phyloP scores from a whole-genome alignment of 1,140 invertebrate species.

The Drosophila sp. region DNA sequence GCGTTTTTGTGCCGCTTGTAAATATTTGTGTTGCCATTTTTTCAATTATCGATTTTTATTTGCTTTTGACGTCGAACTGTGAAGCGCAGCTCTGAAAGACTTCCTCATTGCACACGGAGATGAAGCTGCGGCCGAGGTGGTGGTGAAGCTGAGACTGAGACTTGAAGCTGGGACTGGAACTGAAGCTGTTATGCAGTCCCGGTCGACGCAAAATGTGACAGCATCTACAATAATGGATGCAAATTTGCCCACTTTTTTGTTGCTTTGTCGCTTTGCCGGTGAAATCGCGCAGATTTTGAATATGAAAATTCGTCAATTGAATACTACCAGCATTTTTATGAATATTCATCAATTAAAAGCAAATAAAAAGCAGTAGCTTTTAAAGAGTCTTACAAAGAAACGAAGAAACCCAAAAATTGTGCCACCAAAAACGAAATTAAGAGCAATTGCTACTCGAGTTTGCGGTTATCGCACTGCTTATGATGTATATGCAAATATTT shows the following conservation, averaged over 20 bases:
- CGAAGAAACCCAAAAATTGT: constrained; percentile 66
- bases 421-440: constrained; percentile 70
- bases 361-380: constrained; percentile 16
- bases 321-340: constrained; percentile 9
- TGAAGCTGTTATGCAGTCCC: constrained; percentile 1
- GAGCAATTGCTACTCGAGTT: constrained; percentile 80
- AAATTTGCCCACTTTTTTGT: neutral
- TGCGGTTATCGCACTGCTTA: constrained; percentile 38
- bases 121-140: too few species aligned
- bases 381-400: constrained; percentile 3
- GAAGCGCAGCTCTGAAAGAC: constrained; percentile 42
- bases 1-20: constrained; percentile 48
- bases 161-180: neutral
- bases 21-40: constrained; percentile 69
- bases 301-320: constrained; percentile 36
- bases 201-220: constrained; percentile 2
- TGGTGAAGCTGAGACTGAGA: neutral
- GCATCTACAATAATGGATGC: constrained; percentile 6
- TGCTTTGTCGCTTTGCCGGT: constrained; percentile 1
- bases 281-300: neutral
- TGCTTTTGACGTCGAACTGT: constrained; percentile 48
- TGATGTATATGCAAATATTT: constrained; percentile 72
- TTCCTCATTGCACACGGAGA: constrained; percentile 65
- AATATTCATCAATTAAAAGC: constrained; percentile 37
- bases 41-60: constrained; percentile 78